phyloP scores from a whole-genome alignment of 2,888 invertebrate species.

The Hedychridium roseum region DNA sequence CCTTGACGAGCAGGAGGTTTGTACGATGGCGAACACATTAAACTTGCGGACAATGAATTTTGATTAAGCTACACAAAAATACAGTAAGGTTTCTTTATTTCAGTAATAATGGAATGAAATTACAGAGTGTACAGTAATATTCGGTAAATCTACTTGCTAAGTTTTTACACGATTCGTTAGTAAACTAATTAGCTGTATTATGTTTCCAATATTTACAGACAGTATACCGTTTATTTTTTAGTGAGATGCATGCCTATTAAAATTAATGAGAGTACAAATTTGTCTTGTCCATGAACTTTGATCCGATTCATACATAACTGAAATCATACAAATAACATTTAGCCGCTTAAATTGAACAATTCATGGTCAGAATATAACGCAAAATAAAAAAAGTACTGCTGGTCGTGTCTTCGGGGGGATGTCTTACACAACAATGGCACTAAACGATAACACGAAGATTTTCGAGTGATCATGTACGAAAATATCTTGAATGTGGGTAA shows the following conservation, averaged over 20 bases:
- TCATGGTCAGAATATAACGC: background rate
- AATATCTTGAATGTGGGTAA: slow-evolving; percentile 14
- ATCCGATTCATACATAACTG: background rate
- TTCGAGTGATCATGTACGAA: slow-evolving; percentile 7
- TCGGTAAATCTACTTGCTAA: slow-evolving; percentile 41
- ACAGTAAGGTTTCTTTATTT: slow-evolving; percentile 50
- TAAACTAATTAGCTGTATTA: slow-evolving; percentile 33
- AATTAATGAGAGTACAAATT: slow-evolving; percentile 18
- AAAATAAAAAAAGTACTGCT: background rate
- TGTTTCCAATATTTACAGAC: slow-evolving; percentile 46
- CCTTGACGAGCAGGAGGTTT: too few species aligned
- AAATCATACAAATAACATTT: background rate
- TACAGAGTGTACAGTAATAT: slow-evolving; percentile 52
- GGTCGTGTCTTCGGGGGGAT: too few species aligned
- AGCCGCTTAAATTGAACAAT: background rate
- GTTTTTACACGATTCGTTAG: slow-evolving; percentile 46
- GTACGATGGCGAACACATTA: too few species aligned
- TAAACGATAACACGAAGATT: background rate
- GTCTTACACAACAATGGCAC: slow-evolving; percentile 6
- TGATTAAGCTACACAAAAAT: too few species aligned
- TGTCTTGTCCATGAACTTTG: slow-evolving; percentile 31
- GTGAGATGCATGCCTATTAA: slow-evolving; percentile 20
- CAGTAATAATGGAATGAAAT: slow-evolving; percentile 54
- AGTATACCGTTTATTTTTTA: slow-evolving; percentile 20
- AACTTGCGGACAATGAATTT: too few species aligned